Evolutionary conservation across 2,113 vertebrate species (phyloP).

Genomic region (Cairina moschata): DNA sequence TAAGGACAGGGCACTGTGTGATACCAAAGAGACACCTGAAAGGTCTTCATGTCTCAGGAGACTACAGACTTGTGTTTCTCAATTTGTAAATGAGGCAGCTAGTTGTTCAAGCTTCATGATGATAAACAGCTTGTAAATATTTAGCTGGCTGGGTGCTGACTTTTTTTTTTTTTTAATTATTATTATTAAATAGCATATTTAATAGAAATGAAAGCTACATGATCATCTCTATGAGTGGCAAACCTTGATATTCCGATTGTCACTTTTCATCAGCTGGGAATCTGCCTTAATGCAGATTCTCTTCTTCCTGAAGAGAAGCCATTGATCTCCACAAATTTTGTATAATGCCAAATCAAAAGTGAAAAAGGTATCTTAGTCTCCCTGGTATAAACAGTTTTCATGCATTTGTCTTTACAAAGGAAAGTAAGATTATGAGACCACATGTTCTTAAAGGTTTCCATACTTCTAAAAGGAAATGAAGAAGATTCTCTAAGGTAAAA

Average conservation of each 20-base stretch:
- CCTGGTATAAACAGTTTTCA: not conserved
- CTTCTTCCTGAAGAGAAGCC: not conserved
- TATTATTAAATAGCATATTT: not conserved
- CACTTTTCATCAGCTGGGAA: not conserved
- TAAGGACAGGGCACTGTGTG: not conserved
- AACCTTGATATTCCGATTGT: not conserved
- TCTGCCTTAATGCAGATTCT: not conserved
- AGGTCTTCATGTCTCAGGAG: not conserved
- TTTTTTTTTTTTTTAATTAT: not conserved
- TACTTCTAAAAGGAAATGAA: not conserved
- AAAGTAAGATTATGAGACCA: not conserved
- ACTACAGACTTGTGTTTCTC: not conserved
- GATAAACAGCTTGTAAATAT: not conserved
- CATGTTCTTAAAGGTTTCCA: not conserved
- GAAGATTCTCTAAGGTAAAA: constrained; percentile 4
- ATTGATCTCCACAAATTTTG: not conserved
- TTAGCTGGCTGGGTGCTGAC: not conserved
- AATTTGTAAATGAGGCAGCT: not conserved
- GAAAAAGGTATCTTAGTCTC: not conserved
- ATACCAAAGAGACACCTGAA: not conserved
- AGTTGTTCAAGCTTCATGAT: not conserved
- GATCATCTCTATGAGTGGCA: not conserved
- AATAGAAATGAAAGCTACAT: not conserved
- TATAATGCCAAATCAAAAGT: not conserved
- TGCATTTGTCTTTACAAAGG: not conserved